Conservation (phyloP, 2,113 vertebrate species). For the Elaphurus davidianus region DNA sequence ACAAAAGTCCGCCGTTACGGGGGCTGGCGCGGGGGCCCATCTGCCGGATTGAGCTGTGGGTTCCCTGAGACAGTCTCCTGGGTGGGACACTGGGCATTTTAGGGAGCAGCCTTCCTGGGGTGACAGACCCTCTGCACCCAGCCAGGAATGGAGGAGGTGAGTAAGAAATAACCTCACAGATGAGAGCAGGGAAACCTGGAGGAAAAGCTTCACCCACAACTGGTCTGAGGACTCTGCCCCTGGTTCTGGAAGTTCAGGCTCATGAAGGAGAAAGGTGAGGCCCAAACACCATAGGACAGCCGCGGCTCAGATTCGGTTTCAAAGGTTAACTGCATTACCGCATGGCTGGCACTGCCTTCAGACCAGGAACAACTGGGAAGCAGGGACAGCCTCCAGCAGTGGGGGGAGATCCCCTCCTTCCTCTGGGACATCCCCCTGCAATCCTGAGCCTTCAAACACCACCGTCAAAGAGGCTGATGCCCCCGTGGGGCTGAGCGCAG, state of each 20-base stretch:
- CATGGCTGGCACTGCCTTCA: neutral
- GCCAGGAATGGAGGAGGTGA: neutral
- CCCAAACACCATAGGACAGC: neutral
- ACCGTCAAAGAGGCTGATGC: accelerated
- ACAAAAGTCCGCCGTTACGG: neutral
- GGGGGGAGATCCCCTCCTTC: neutral
- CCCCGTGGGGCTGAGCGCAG: accelerated
- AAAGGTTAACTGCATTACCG: neutral
- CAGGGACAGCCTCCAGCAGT: neutral
- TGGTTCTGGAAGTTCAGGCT: neutral
- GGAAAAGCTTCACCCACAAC: neutral
- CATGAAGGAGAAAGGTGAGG: neutral
- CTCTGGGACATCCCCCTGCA: neutral
- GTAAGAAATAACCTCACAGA: neutral
- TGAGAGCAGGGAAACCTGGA: neutral
- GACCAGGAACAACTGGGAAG: neutral
- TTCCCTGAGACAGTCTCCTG: accelerated
- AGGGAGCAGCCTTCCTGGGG: neutral
- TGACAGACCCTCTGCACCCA: neutral
- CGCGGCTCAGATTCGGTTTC: neutral
- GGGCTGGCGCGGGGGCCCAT: neutral
- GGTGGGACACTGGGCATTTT: neutral
- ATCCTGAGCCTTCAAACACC: neutral
- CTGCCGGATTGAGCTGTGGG: neutral
- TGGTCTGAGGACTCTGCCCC: neutral